Evolutionary conservation across 2,113 vertebrate genomes (phyloP), one percentile per base, ranked within the genome.

Genomic region (Ploceus nigricollis): DNA sequence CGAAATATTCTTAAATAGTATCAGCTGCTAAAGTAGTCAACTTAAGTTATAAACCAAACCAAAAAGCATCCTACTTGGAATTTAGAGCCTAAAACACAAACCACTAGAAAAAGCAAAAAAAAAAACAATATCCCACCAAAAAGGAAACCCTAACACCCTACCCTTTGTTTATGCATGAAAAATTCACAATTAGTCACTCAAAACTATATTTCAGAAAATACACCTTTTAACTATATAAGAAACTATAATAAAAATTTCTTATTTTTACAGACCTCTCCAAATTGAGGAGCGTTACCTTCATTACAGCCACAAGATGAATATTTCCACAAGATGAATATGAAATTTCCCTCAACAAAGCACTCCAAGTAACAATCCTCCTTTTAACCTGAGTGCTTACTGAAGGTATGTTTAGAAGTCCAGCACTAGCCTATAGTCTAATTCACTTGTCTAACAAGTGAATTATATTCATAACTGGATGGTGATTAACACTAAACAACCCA

Each of bases 401-500:
- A 93, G 78, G 44, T 82, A 76, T 10, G 50, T 39, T 89, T 48
- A 60, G 3, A 70, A 87, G 75, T 64, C 77, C 73, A 87, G 31
- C 39, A 73, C 12, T 17, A 66, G 66, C 70, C 73, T 64, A 5
- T 1, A 31, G 93, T 16, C 48, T 85, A 91, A 94, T 85, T 91
- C 86, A 80, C 65, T 58, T 68, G 90, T 60, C 90, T 78, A 90
- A 94, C 70, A 0, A 91, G 87, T 92, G 72, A 93, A 92, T 96
- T 95, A 82, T 70, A 70, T 73, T 91, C 94, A 88, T 96, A 97
- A 96, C 96, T 97, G 76, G 86, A 54, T 63, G 91, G 77, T 97
- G 97, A 97, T 96, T 97, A 97, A 97, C 75, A 92, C 86, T 13
- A 86, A 93, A 94, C 91, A 95, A 88, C 33, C 42, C 51, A 73